phyloP scores from a whole-genome alignment of 2,888 invertebrate species.

The Philereme transversata region DNA sequence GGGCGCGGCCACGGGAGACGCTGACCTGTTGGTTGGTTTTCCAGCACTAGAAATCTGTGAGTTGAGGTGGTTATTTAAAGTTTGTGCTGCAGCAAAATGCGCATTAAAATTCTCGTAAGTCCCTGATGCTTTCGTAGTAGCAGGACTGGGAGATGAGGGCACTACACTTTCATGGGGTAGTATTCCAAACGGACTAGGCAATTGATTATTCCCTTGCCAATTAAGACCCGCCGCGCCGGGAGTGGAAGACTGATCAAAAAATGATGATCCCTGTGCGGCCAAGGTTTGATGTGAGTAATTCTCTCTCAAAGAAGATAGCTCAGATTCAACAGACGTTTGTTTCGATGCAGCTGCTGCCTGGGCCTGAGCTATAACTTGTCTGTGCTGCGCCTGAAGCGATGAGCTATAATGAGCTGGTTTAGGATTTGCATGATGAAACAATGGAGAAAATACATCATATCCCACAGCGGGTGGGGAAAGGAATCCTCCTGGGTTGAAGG shows the following conservation, averaged over 20 bases:
- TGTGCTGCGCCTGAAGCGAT: constrained; percentile 86
- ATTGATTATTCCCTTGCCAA: constrained; percentile 90
- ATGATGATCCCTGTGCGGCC: constrained; percentile 84
- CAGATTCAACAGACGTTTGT: constrained; percentile 82
- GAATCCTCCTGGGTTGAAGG: constrained; percentile 88
- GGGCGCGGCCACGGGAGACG: constrained; percentile 80
- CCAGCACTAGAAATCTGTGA: constrained; percentile 84
- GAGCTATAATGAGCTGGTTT: constrained; percentile 90
- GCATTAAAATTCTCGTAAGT: constrained; percentile 89
- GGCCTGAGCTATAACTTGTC: constrained; percentile 86
- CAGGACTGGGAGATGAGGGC: constrained; percentile 85
- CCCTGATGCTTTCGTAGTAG: constrained; percentile 83
- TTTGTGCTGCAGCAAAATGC: constrained; percentile 87
- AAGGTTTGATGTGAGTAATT: constrained; percentile 85
- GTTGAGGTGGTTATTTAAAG: constrained; percentile 86
- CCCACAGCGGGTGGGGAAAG: constrained; percentile 90
- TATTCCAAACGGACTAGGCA: constrained; percentile 90
- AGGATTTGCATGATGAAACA: constrained; percentile 91
- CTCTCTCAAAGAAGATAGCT: constrained; percentile 83
- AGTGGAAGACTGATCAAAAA: constrained; percentile 87
- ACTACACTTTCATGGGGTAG: constrained; percentile 91
- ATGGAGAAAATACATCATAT: constrained; percentile 92
- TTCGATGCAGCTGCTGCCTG: constrained; percentile 83
- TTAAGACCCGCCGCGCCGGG: constrained; percentile 81
- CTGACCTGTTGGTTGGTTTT: constrained; percentile 83